Evolutionary conservation across 1,140 invertebrate genomes (phyloP).

Genomic region (Penaeus vannamei): DNA sequence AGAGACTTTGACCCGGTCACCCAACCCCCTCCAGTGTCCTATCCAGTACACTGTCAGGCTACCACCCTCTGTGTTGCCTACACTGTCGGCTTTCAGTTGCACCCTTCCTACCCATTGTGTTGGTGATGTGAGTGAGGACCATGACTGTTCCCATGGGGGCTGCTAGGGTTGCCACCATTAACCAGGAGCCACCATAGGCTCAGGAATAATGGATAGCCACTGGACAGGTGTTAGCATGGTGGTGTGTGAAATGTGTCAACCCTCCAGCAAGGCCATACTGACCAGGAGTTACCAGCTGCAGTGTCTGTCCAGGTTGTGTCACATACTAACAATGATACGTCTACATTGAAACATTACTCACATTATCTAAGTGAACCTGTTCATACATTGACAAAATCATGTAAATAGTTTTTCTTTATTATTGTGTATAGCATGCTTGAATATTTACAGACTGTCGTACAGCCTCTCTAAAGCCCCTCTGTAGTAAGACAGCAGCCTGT

Average conservation of each 20-base stretch:
- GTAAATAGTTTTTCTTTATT: constrained; percentile 67
- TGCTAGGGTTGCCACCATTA: constrained; percentile 28
- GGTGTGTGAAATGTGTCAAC: constrained; percentile 58
- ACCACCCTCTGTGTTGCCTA: constrained; percentile 64
- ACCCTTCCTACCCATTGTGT: constrained; percentile 59
- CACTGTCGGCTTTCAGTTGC: constrained; percentile 62
- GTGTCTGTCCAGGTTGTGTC: constrained; percentile 66
- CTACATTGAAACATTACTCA: constrained; percentile 60
- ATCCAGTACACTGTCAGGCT: constrained; percentile 64
- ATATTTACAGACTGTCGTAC: constrained; percentile 66
- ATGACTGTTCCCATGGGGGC: constrained; percentile 45
- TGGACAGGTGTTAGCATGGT: constrained; percentile 41
- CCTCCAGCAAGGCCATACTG: constrained; percentile 63
- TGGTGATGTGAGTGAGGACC: constrained; percentile 56
- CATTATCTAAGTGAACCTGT: constrained; percentile 64
- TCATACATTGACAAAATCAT: constrained; percentile 65
- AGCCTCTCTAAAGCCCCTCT: constrained; percentile 65
- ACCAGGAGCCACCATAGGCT: constrained; percentile 24
- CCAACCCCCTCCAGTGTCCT: constrained; percentile 60
- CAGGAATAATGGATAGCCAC: constrained; percentile 45
- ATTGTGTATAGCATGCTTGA: constrained; percentile 67
- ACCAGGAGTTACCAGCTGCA: constrained; percentile 65
- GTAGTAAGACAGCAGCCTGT: constrained; percentile 65
- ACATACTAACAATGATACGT: constrained; percentile 64
- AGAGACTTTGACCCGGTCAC: constrained; percentile 57